Base-by-base conservation (phyloP, 2,113 vertebrate species). In the Dolichallabes microphthalmus region DNA sequence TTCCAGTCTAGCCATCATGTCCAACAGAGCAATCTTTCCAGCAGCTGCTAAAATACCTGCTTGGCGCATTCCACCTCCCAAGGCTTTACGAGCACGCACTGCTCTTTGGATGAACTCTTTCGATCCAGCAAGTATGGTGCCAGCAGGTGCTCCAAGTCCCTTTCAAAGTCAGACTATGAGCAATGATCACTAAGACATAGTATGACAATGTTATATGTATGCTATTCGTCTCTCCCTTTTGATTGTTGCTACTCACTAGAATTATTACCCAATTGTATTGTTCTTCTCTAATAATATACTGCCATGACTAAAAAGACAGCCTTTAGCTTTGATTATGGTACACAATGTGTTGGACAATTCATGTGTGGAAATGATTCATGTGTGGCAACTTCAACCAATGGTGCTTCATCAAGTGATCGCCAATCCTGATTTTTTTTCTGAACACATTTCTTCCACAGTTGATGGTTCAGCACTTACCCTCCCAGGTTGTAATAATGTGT, bases 11-110 rank as follows among this genome's bases (percentile, higher is more conserved):
- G 15, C 79, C 20, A 92, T 90, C 0, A 93, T 92, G 0, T 81
- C 92, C 13, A 89, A 89, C 85, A 98, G 90, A 32, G 96, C 93
- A 0, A 96, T 20, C 35, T 84, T 90, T 15, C 95, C 97, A 3
- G 96, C 95, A 0, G 95, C 96, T 0, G 96, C 96, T 85, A 97
- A 88, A 25, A 97, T 91, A 0, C 96, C 96, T 0, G 88, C 91
- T 90, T 97, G 97, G 22, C 94, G 89, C 94, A 96, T 93, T 4
- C 95, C 96, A 0, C 96, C 94, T 0, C 96, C 96, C 78, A 97
- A 93, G 19, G 94, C 92, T 89, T 97, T 96, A 87, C 94, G 93
- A 76, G 91, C 87, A 0, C 93, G 91, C 27, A 94, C 87, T 0
- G 95, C 96, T 79, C 91, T 89, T 0, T 90, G 57, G 0, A 96